A percentile compares a stretch with the other conserved stretches of the same genome.
These are phyloP conservation scores for Stichodactyla helianthus DNA, from an alignment of 64 coral and sea anemone genomes.

Conservation along the genomic window DNA sequence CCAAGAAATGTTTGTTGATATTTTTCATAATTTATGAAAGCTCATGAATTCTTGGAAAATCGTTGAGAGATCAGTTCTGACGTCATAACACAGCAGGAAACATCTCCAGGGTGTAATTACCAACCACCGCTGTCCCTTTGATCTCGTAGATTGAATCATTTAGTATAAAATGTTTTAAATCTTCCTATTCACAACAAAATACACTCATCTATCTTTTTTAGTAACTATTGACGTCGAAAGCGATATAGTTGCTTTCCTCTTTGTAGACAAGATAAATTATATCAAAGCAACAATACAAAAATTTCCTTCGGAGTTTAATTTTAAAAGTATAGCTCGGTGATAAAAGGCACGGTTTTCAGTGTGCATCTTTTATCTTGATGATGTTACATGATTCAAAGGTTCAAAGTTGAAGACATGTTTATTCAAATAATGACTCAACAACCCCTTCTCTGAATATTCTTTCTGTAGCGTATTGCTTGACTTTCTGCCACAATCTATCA, in stretches of 20 bases:
- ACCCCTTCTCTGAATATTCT: slow-evolving; percentile 71
- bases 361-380: background rate
- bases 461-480: slow-evolving; percentile 57
- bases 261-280: background rate
- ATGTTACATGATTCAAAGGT: background rate
- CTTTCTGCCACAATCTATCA: slow-evolving; percentile 52
- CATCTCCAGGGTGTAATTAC: background rate
- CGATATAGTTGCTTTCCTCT: background rate
- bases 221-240: background rate
- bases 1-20: background rate
- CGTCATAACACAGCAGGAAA: background rate
- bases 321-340: background rate
- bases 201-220: background rate
- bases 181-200: background rate
- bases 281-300: background rate
- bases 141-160: background rate
- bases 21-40: background rate
- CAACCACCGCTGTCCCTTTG: background rate
- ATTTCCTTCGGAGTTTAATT: background rate
- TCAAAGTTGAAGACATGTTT: background rate
- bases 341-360: background rate
- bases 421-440: slow-evolving; percentile 71
- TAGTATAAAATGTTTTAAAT: background rate
- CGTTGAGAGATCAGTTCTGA: background rate
- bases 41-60: background rate